Percentiles rank a stretch among this genome's conserved stretches.
Evolutionary conservation across 2,888 invertebrate genomes (phyloP).

Genomic region (Pegoplata infirma): DNA sequence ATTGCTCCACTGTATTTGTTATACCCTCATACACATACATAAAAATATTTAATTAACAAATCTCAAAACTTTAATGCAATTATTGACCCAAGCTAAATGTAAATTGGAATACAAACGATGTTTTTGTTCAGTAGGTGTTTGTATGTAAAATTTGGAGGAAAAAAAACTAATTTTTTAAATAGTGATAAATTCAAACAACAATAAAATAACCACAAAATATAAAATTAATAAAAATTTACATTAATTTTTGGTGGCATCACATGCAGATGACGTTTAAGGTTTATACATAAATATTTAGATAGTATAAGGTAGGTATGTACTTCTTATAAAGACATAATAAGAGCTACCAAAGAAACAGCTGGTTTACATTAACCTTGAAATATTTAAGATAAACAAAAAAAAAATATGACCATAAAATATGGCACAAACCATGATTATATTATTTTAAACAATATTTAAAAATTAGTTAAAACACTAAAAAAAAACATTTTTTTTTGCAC

Average conservation of each 20-base stretch:
- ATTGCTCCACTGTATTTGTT: too few species aligned
- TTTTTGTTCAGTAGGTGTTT: background rate
- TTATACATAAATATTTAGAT: too few species aligned
- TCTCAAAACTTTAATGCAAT: background rate
- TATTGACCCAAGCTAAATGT: background rate
- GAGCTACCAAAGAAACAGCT: background rate
- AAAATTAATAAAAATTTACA: background rate
- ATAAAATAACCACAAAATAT: too few species aligned
- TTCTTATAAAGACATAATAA: background rate
- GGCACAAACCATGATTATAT: slow-evolving; percentile 22
- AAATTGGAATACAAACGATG: background rate
- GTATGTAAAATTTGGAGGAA: background rate
- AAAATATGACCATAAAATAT: slow-evolving; percentile 11
- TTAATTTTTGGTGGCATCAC: background rate
- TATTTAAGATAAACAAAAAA: slow-evolving; percentile 6
- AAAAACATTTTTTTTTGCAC: slow-evolving; percentile 15
- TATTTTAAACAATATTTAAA: background rate
- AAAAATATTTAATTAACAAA: background rate
- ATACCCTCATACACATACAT: background rate
- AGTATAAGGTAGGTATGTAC: background rate
- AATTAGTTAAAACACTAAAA: background rate
- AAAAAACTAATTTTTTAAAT: background rate
- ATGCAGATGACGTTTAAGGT: background rate
- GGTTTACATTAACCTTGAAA: slow-evolving; percentile 41
- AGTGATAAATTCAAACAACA: background rate